Base-by-base conservation (phyloP, 92 coral and sea anemone genomes). In the Porites lobata region DNA sequence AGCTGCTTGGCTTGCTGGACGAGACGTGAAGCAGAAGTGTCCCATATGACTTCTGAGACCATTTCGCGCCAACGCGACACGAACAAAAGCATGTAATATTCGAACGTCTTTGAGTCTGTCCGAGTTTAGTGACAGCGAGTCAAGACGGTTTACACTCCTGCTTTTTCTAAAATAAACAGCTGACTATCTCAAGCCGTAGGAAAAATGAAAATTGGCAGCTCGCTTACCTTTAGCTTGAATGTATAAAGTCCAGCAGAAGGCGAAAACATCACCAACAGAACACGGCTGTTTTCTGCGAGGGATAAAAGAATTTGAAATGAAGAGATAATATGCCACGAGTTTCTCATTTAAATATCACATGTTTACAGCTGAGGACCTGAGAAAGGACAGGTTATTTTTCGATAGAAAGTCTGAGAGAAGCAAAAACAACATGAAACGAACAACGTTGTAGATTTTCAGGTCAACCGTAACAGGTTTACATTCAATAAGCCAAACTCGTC, bases 221-320 rank as follows among this genome's bases (percentile, higher is more conserved):
- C 22, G 50, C 94, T 87, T 79, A 96, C 99, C 99, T 96, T 96
- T 96, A 58, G 98, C 99, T 38, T 93, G 96, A 68, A 96, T 95
- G 81, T 95, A 96, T 50, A 96, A 92, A 24, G 98, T 96, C 99
- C 99, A 96, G 38, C 99, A 93, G 82, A 96, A 96, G 50, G 98
- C 94, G 82, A 95, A 96, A 29, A 96, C 92, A 84, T 96, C 99
- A 9, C 87, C 90, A n/a, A 96, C 90, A 9, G 95, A 90, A 70
- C 99, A 96, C 1, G 99, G 99, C 47, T 92, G 94, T 85, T 95
- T 96, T 69, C 99, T 96, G 92, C 14, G 86, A 76, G 76, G 84
- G 64, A 84, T 84, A 84, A 84, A 84, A 74, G 87, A 84, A 84
- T 74, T 72, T 13, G 43, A 70, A 82, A 72, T 82, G 70, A 82